phyloP scores from a whole-genome alignment of 2,797 vertebrate species.

The Bradypodion pumilum region DNA sequence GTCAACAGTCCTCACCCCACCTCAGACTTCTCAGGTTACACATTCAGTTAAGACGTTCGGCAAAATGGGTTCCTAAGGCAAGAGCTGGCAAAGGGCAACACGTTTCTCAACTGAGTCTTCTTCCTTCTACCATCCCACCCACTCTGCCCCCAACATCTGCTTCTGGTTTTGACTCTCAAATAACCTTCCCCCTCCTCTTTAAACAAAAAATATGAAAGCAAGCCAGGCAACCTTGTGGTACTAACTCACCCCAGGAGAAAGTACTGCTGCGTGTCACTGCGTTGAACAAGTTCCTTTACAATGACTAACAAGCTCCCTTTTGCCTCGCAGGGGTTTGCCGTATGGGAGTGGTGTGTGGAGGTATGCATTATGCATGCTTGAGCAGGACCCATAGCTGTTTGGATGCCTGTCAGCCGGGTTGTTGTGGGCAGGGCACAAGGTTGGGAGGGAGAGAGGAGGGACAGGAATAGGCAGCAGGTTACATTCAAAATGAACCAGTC shows the following conservation, averaged over 20 bases:
- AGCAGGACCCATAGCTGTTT: constrained; percentile 53
- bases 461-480: constrained; percentile 63
- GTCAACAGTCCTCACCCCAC: constrained; percentile 39
- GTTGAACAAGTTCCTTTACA: background rate
- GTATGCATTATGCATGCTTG: constrained; percentile 55
- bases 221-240: background rate
- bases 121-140: background rate
- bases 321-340: background rate
- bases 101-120: background rate
- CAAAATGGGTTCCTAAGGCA: constrained; percentile 6
- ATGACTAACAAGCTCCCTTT: background rate
- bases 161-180: background rate
- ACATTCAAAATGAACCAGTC: constrained; percentile 56
- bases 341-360: constrained; percentile 34
- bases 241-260: background rate
- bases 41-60: constrained; percentile 32
- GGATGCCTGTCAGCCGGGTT: constrained; percentile 64
- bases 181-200: background rate
- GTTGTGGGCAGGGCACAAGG: constrained; percentile 69
- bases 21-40: constrained; percentile 26
- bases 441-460: background rate
- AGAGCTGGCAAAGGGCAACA: background rate
- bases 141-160: background rate
- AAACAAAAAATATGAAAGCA: background rate
- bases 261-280: background rate